These are phyloP conservation scores for Saccostrea cuccullata DNA, from an alignment of 1,140 invertebrate species.

Conservation along the genomic window DNA sequence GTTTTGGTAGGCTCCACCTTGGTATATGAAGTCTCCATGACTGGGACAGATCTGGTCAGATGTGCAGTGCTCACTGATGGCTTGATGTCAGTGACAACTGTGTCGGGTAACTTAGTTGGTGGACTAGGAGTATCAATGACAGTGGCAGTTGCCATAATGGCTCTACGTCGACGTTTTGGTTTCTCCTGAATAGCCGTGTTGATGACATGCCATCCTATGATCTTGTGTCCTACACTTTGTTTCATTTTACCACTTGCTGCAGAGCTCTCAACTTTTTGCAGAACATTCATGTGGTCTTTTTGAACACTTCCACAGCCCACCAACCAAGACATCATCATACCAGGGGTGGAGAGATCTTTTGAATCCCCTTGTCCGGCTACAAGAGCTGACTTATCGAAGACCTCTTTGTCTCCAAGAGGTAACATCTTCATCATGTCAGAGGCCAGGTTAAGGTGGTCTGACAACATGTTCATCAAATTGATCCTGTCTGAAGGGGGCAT, in stretches of 20 bases:
- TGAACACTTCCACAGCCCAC: constrained; percentile 86
- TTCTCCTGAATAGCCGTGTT: constrained; percentile 77
- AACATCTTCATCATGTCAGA: constrained; percentile 79
- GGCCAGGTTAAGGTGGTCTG: constrained; percentile 68
- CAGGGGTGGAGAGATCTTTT: constrained; percentile 79
- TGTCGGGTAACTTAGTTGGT: constrained; percentile 64
- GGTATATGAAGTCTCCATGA: constrained; percentile 57
- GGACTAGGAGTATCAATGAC: constrained; percentile 61
- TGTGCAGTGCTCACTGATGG: constrained; percentile 58
- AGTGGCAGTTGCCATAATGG: constrained; percentile 62
- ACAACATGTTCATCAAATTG: constrained; percentile 66
- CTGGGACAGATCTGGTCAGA: constrained; percentile 52
- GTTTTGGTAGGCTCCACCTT: constrained; percentile 61
- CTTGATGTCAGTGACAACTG: constrained; percentile 54
- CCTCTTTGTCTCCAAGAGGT: constrained; percentile 70
- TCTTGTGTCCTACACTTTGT: constrained; percentile 82
- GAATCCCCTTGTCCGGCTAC: constrained; percentile 83
- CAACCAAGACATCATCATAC: constrained; percentile 82
- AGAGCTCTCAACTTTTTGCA: constrained; percentile 83
- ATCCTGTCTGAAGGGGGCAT: constrained; percentile 65
- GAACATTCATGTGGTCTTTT: constrained; percentile 79
- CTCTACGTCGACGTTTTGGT: constrained; percentile 58
- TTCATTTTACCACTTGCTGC: constrained; percentile 84
- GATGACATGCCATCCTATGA: constrained; percentile 84
- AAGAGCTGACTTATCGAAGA: constrained; percentile 79